Conservation (phyloP, 2,888 invertebrate species). For the Erpobdella octoculata region DNA sequence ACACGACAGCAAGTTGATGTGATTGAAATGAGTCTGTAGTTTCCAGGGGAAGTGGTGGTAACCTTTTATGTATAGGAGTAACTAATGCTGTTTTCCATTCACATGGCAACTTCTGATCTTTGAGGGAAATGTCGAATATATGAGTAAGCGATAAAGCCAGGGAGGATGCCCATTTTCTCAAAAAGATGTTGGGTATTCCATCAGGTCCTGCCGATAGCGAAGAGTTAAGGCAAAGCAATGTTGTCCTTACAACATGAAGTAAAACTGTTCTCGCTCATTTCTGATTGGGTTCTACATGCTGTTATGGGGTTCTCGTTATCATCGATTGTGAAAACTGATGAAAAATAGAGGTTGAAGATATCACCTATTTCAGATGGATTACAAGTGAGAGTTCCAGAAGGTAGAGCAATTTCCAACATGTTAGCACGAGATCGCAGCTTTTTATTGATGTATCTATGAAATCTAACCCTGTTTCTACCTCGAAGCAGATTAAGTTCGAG, state of each 20-base stretch:
- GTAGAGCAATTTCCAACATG: too few relatives aligned
- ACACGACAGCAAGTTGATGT: background rate
- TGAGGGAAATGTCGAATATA: constrained; percentile 8
- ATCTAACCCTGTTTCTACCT: too few relatives aligned
- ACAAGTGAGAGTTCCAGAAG: too few relatives aligned
- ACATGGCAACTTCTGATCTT: background rate
- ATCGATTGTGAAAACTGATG: background rate
- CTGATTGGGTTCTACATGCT: background rate
- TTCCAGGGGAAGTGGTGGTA: background rate
- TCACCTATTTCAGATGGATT: background rate
- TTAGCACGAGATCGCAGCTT: too few relatives aligned
- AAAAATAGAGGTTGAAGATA: background rate
- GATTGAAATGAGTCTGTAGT: background rate
- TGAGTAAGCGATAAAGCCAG: background rate
- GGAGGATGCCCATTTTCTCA: background rate
- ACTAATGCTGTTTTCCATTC: constrained; percentile 10
- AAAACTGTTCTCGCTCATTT: background rate
- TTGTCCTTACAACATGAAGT: background rate
- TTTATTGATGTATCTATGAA: too few relatives aligned
- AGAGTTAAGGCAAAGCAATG: background rate
- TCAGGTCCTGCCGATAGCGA: background rate
- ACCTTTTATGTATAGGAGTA: constrained; percentile 1
- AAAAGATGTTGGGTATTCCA: constrained; percentile 7
- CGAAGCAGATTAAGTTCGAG: too few relatives aligned
- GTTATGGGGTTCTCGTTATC: background rate